Evolutionary conservation across 2,888 invertebrate genomes (phyloP).

Genomic region (Dicroscelio sp.): DNA sequence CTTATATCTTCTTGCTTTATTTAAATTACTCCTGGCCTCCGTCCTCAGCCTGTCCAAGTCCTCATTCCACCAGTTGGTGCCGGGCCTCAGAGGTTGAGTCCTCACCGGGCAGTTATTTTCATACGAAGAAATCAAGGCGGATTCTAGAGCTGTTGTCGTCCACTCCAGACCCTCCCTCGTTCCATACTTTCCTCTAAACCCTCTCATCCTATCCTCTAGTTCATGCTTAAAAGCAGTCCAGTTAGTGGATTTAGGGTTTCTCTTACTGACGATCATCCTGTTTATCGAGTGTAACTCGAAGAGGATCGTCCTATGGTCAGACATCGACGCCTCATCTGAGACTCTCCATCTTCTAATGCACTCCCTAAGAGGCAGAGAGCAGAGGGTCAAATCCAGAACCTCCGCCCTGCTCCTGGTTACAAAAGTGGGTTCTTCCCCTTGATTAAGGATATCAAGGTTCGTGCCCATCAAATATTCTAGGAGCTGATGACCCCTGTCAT

Average conservation of each 20-base stretch:
- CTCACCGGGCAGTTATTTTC: neutral
- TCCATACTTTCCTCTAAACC: neutral
- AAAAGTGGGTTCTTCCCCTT: neutral
- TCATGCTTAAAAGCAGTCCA: neutral
- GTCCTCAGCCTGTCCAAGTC: neutral
- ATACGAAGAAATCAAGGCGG: too few relatives aligned
- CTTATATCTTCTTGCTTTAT: neutral
- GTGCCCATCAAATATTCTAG: too few relatives aligned
- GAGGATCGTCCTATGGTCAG: neutral
- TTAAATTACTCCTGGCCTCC: neutral
- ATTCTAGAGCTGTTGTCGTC: neutral
- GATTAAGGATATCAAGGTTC: neutral
- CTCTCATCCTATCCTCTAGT: neutral
- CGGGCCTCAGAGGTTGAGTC: too few relatives aligned
- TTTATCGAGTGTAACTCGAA: neutral
- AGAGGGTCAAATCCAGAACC: neutral
- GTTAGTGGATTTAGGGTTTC: neutral
- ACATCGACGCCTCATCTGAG: neutral
- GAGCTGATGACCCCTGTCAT: too few relatives aligned
- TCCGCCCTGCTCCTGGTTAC: neutral
- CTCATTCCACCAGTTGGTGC: neutral
- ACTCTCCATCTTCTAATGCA: conserved; percentile 4
- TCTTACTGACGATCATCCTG: neutral
- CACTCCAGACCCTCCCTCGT: neutral
- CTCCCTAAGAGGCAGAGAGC: neutral